A percentile compares a stretch with the other conserved stretches of the same genome.
Conservation (phyloP, 1,140 invertebrate genomes). For the Micrasema minimum region DNA sequence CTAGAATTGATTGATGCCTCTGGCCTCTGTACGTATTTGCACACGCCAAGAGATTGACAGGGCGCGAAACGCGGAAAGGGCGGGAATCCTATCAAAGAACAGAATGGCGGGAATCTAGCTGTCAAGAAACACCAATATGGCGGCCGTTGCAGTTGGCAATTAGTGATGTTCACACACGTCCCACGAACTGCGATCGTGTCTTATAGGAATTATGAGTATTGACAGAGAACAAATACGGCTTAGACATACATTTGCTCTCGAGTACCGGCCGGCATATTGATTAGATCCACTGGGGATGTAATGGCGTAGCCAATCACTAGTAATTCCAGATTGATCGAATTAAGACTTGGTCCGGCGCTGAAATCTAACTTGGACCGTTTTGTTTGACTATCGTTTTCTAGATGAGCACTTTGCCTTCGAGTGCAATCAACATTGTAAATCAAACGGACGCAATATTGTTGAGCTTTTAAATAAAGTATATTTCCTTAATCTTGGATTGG, state of each 20-base stretch:
- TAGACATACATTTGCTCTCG: neutral
- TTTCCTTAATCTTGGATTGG: no score
- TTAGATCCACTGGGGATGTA: constrained; percentile 25
- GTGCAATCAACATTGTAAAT: no score
- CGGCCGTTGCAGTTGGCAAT: constrained; percentile 35
- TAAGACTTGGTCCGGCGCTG: constrained; percentile 19
- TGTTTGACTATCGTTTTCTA: constrained; percentile 22
- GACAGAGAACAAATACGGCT: constrained; percentile 36
- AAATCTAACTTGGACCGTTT: constrained; percentile 7
- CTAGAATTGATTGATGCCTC: neutral
- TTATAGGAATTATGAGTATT: constrained; percentile 50
- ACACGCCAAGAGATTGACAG: neutral
- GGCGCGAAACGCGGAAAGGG: constrained; percentile 7
- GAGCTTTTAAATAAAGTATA: no score
- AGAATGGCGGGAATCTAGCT: neutral
- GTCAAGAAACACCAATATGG: constrained; percentile 7
- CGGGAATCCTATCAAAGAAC: no score
- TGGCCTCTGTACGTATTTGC: neutral
- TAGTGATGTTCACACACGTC: constrained; percentile 38
- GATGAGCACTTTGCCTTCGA: no score
- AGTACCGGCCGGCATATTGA: constrained; percentile 35
- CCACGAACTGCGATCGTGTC: constrained; percentile 24
- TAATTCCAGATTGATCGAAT: constrained; percentile 23
- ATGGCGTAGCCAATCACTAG: constrained; percentile 14
- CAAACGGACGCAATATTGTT: no score